A percentile compares a stretch with the other conserved stretches of the same genome.
Evolutionary conservation across 2,113 vertebrate species (phyloP).

Genomic region (Lampris incognitus): DNA sequence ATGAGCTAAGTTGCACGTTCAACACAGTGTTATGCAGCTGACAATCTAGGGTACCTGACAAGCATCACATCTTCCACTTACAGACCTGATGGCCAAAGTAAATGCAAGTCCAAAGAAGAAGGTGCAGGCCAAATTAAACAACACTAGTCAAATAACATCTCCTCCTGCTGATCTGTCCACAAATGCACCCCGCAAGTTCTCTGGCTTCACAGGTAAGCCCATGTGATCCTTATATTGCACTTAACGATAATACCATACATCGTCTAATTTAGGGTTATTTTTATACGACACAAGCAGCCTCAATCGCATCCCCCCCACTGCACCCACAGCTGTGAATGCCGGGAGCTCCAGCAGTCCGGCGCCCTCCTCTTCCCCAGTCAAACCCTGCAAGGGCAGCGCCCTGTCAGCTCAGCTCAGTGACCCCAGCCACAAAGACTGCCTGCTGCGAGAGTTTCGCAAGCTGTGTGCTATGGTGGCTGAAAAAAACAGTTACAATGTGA

Average conservation of each 20-base stretch:
- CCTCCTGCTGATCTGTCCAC: slow-evolving; percentile 72
- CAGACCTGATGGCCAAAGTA: slow-evolving; percentile 90
- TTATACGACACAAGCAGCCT: neutral
- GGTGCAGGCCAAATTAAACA: slow-evolving; percentile 88
- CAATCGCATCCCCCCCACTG: neutral
- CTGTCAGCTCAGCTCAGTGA: slow-evolving; percentile 87
- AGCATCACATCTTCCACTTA: slow-evolving; percentile 15
- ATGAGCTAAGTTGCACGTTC: too few relatives aligned
- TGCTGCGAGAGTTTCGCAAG: slow-evolving; percentile 94
- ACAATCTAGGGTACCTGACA: neutral
- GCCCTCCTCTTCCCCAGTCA: slow-evolving; percentile 53
- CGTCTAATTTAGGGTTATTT: too few relatives aligned
- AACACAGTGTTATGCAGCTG: too few relatives aligned
- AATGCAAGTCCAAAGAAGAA: slow-evolving; percentile 91
- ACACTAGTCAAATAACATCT: slow-evolving; percentile 79
- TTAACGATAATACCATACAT: neutral
- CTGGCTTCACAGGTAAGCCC: slow-evolving; percentile 90
- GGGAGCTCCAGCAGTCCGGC: slow-evolving; percentile 73
- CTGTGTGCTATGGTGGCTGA: slow-evolving; percentile 93
- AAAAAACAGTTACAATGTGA: slow-evolving; percentile 92
- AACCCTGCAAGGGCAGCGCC: slow-evolving; percentile 65
- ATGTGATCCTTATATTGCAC: neutral
- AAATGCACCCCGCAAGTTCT: slow-evolving; percentile 94
- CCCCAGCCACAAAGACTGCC: slow-evolving; percentile 92
- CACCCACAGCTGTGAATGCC: slow-evolving; percentile 77